These are phyloP conservation scores for Paracyclopina nana DNA, from an alignment of 1,140 invertebrate species.

Conservation along the genomic window DNA sequence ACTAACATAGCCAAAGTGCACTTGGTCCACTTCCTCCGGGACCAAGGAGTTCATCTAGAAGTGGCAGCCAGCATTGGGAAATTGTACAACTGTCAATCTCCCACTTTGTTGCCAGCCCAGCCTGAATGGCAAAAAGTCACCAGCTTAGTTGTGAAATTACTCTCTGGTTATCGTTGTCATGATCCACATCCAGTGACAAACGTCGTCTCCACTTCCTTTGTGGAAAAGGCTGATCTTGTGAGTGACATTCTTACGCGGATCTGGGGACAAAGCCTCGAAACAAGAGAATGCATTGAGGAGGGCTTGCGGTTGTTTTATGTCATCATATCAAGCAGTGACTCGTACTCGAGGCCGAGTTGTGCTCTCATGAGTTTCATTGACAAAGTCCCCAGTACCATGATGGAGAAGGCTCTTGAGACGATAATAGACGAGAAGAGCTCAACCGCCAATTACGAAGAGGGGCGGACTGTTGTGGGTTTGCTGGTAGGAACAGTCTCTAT, in stretches of 20 bases:
- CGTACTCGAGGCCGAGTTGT: not conserved
- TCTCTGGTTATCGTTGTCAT: not conserved
- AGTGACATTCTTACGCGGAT: not conserved
- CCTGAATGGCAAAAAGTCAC: not conserved
- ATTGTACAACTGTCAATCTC: not conserved
- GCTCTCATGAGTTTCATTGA: slow-evolving; percentile 3
- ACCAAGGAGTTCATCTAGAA: not conserved
- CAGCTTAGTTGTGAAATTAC: not conserved
- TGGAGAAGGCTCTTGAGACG: not conserved
- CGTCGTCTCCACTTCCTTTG: not conserved
- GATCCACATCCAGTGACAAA: too few relatives aligned
- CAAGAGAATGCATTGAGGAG: not conserved
- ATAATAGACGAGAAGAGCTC: not conserved
- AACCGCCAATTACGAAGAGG: not conserved
- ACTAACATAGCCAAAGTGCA: not conserved
- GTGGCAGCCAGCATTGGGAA: not conserved
- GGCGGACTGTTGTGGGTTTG: slow-evolving; percentile 1
- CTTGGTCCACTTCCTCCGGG: not conserved
- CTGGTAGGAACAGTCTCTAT: not conserved
- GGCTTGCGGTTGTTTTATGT: not conserved
- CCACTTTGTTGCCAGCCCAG: not conserved
- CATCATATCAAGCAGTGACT: not conserved
- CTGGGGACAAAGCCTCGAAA: not conserved
- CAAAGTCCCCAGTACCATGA: not conserved
- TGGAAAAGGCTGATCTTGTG: not conserved